Evolutionary conservation across 2,888 invertebrate genomes (phyloP).

Genomic region (Drosophila formosana): DNA sequence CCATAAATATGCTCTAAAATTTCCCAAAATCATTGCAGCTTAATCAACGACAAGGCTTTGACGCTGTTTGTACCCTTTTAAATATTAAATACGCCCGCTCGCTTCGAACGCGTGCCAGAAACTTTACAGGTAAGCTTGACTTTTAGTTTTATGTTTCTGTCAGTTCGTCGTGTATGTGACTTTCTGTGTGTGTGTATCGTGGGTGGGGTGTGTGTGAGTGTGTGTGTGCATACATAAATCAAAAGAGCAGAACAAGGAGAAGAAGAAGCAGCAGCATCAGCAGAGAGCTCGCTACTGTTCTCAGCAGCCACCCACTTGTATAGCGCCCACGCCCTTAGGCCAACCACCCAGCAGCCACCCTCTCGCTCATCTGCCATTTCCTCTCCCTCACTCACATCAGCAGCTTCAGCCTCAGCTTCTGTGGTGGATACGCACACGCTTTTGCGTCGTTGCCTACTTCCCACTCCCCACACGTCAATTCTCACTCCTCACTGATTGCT

Average conservation of each 20-base stretch:
- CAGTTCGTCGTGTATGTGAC: not conserved
- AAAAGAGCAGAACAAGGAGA: slow-evolving; percentile 46
- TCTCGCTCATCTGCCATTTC: slow-evolving; percentile 32
- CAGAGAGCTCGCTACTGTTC: slow-evolving; percentile 39
- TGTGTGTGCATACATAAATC: slow-evolving; percentile 54
- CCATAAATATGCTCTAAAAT: slow-evolving; percentile 38
- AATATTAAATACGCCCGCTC: slow-evolving; percentile 68
- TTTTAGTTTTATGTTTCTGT: slow-evolving; percentile 49
- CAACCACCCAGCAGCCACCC: slow-evolving; percentile 43
- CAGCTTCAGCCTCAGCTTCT: slow-evolving; percentile 32
- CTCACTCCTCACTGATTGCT: slow-evolving; percentile 26
- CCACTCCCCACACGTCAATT: not conserved
- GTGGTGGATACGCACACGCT: slow-evolving; percentile 72
- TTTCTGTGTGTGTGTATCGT: slow-evolving; percentile 2
- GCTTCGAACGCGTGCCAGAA: slow-evolving; percentile 65
- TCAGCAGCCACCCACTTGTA: slow-evolving; percentile 41
- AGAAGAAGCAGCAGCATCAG: slow-evolving; percentile 10
- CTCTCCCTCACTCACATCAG: not conserved
- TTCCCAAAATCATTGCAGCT: slow-evolving; percentile 58
- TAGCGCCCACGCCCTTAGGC: slow-evolving; percentile 32
- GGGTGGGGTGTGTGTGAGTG: slow-evolving; percentile 8
- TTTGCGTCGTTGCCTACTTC: slow-evolving; percentile 63
- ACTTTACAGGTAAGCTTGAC: slow-evolving; percentile 72
- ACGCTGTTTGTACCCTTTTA: slow-evolving; percentile 46
- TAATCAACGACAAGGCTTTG: slow-evolving; percentile 41